These are phyloP conservation scores for Megalurothrips usitatus DNA, from an alignment of 2,888 invertebrate genomes.

Conservation along the genomic window DNA sequence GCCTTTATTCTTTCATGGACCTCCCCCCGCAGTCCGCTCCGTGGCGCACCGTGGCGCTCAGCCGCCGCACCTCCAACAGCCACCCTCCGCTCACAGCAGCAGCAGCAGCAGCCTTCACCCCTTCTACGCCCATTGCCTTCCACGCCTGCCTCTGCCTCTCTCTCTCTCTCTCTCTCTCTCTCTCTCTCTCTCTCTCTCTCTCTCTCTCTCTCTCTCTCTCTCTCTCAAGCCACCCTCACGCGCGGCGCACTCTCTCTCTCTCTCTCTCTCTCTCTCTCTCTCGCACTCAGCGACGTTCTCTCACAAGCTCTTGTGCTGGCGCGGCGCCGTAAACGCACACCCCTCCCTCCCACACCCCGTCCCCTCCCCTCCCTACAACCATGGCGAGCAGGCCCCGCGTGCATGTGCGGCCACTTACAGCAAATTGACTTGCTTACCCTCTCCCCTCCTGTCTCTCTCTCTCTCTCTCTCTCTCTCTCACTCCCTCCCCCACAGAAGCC, in stretches of 20 bases:
- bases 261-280: neutral
- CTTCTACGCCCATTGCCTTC: conserved; percentile 5
- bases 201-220: conserved; percentile 2
- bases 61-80: too few species aligned
- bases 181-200: conserved; percentile 6
- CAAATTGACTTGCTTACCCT: conserved; percentile 21
- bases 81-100: too few species aligned
- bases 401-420: conserved; percentile 21
- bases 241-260: neutral
- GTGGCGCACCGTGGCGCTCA: neutral
- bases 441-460: too few species aligned
- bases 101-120: neutral
- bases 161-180: neutral
- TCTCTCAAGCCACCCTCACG: neutral
- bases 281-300: neutral
- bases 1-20: neutral
- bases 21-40: neutral
- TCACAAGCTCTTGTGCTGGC: neutral
- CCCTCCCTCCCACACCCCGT: neutral
- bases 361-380: too few species aligned
- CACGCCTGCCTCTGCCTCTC: neutral
- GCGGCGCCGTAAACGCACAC: neutral
- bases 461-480: too few species aligned
- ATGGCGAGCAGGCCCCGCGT: too few species aligned
- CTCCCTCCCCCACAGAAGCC: neutral